Evolutionary conservation across 2,888 invertebrate species (phyloP).

Genomic region (Polylopha cassiicola): DNA sequence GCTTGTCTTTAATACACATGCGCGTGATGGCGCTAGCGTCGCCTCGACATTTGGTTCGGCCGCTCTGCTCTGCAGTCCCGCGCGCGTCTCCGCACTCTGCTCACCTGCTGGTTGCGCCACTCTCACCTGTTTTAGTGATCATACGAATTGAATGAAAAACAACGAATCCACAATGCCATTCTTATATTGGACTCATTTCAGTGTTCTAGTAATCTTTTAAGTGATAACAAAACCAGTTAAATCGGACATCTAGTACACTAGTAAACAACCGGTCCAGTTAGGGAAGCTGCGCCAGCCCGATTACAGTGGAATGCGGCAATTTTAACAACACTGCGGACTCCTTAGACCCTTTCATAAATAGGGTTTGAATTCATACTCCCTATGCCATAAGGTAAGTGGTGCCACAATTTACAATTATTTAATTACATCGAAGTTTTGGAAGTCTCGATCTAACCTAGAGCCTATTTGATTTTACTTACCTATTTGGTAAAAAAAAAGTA

Average conservation of each 20-base stretch:
- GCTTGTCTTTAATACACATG: constrained; percentile 40
- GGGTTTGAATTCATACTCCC: constrained; percentile 55
- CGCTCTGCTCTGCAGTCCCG: constrained; percentile 49
- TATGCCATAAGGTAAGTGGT: constrained; percentile 53
- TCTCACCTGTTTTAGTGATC: constrained; percentile 39
- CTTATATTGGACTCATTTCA: constrained; percentile 35
- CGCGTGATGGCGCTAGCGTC: constrained; percentile 60
- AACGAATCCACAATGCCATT: constrained; percentile 48
- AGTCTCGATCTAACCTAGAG: too few species aligned
- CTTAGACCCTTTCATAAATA: constrained; percentile 65
- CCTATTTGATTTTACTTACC: too few species aligned
- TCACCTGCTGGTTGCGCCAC: constrained; percentile 35
- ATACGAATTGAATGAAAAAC: constrained; percentile 52
- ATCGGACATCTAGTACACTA: constrained; percentile 36
- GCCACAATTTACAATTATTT: constrained; percentile 1
- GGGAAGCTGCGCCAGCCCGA: constrained; percentile 70
- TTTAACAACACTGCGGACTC: constrained; percentile 73
- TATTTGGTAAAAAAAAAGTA: too few species aligned
- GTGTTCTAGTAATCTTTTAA: constrained; percentile 60
- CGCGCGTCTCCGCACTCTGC: constrained; percentile 51
- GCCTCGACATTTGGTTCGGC: constrained; percentile 27
- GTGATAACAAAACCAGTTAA: constrained; percentile 50
- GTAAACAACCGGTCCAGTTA: constrained; percentile 66
- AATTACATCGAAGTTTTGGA: not conserved
- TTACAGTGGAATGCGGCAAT: constrained; percentile 75